These are phyloP conservation scores for Stomorhina lunata DNA, from an alignment of 2,888 invertebrate species.

Conservation along the genomic window DNA sequence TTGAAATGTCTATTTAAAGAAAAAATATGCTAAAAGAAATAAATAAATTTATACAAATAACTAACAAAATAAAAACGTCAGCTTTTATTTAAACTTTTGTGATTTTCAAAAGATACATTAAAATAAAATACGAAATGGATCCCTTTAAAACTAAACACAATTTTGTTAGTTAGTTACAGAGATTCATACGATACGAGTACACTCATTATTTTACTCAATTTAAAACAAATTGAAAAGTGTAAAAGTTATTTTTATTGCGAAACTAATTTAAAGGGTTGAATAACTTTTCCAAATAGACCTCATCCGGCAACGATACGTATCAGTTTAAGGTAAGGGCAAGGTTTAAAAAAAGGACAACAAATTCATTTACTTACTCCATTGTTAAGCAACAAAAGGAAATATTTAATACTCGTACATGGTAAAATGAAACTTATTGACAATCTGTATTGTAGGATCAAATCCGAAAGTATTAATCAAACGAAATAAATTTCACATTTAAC, in stretches of 20 bases:
- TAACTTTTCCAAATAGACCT: constrained; percentile 18
- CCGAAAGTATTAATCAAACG: neutral
- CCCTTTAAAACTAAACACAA: neutral
- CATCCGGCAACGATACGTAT: neutral
- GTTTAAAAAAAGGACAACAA: neutral
- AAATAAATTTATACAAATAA: neutral
- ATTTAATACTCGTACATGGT: neutral
- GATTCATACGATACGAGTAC: too few relatives aligned
- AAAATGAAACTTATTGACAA: constrained; percentile 1
- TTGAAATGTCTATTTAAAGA: neutral
- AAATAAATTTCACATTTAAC: neutral
- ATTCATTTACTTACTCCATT: neutral
- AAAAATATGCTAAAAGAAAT: neutral
- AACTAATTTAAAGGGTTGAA: constrained; percentile 51
- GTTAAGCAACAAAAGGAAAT: neutral
- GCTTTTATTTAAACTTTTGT: constrained; percentile 27
- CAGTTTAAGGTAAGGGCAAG: neutral
- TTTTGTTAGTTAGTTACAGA: too few relatives aligned
- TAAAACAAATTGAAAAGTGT: constrained; percentile 50
- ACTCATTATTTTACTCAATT: constrained; percentile 21
- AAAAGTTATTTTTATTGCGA: constrained; percentile 52
- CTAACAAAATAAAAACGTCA: neutral
- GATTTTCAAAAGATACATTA: constrained; percentile 23
- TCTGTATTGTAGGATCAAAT: neutral
- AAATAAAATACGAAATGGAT: constrained; percentile 7